phyloP scores from a whole-genome alignment of 1,140 invertebrate species.

The Drosophila arizonae region DNA sequence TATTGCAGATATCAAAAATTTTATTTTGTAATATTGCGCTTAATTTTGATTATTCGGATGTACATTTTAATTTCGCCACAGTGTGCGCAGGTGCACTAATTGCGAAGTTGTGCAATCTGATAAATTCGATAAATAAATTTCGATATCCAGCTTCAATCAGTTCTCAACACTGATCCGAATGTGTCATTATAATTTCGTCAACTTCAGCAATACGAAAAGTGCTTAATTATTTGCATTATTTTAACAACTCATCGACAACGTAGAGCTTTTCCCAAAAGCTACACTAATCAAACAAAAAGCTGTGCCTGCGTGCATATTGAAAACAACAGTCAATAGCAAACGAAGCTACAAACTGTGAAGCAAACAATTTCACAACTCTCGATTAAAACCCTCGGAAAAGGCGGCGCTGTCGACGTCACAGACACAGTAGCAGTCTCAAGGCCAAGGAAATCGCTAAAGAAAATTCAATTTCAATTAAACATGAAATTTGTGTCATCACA shows the following conservation, averaged over 20 bases:
- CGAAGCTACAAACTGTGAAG: slow-evolving; percentile 5
- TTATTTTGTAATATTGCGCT: background rate
- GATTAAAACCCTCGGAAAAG: slow-evolving; percentile 20
- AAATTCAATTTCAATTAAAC: slow-evolving; percentile 77
- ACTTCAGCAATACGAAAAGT: slow-evolving; percentile 39
- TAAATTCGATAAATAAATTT: background rate
- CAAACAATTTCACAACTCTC: slow-evolving; percentile 38
- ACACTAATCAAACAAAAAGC: slow-evolving; percentile 26
- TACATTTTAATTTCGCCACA: background rate
- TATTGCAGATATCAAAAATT: too few species aligned
- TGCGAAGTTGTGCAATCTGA: background rate
- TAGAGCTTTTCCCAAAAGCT: slow-evolving; percentile 46
- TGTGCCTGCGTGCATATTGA: slow-evolving; percentile 25
- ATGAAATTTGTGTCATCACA: slow-evolving; percentile 82
- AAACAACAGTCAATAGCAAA: slow-evolving; percentile 8
- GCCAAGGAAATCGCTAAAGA: slow-evolving; percentile 50
- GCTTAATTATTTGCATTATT: slow-evolving; percentile 54
- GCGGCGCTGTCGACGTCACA: slow-evolving; percentile 41
- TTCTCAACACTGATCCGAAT: slow-evolving; percentile 29
- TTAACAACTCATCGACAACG: slow-evolving; percentile 27
- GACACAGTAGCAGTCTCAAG: slow-evolving; percentile 38
- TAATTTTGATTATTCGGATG: background rate
- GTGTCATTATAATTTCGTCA: slow-evolving; percentile 53
- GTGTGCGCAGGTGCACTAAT: background rate
- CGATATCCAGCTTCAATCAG: background rate